A percentile compares a stretch with the other conserved stretches of the same genome.
Conservation (phyloP, 2,113 vertebrate species). For the Chlamydotis undulata region DNA sequence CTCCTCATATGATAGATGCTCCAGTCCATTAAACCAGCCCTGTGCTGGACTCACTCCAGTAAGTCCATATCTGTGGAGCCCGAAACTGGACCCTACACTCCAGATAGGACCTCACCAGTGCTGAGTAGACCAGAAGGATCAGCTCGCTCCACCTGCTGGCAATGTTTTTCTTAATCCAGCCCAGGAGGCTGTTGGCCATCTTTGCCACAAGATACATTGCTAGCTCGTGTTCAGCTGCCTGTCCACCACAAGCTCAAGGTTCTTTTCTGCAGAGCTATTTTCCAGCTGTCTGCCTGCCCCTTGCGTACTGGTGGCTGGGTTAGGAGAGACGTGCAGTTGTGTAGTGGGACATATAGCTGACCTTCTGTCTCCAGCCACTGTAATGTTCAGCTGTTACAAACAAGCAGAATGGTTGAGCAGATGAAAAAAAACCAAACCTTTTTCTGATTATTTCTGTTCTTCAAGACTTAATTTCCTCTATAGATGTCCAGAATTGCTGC, state of each 20-base stretch:
- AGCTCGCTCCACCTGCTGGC: not conserved
- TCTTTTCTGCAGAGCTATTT: not conserved
- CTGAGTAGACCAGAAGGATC: not conserved
- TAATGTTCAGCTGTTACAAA: not conserved
- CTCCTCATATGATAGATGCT: not conserved
- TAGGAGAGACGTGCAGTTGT: not conserved
- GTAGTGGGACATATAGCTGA: not conserved
- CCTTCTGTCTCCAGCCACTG: not conserved
- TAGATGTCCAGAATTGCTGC: not conserved
- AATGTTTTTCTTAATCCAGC: not conserved
- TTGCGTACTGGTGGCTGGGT: not conserved
- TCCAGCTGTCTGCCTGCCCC: not conserved
- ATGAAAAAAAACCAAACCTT: not conserved
- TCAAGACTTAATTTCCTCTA: not conserved
- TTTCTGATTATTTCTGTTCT: not conserved
- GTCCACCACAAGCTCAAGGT: not conserved
- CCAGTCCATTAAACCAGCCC: not conserved
- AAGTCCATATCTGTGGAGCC: not conserved
- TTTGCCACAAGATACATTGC: not conserved
- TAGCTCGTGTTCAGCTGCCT: not conserved
- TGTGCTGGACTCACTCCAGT: not conserved
- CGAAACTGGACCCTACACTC: not conserved
- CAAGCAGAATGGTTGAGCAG: not conserved
- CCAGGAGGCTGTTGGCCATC: not conserved
- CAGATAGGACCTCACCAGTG: not conserved